phyloP scores from a whole-genome alignment of 2,797 vertebrate genomes.

The Sebastes umbrosus region DNA sequence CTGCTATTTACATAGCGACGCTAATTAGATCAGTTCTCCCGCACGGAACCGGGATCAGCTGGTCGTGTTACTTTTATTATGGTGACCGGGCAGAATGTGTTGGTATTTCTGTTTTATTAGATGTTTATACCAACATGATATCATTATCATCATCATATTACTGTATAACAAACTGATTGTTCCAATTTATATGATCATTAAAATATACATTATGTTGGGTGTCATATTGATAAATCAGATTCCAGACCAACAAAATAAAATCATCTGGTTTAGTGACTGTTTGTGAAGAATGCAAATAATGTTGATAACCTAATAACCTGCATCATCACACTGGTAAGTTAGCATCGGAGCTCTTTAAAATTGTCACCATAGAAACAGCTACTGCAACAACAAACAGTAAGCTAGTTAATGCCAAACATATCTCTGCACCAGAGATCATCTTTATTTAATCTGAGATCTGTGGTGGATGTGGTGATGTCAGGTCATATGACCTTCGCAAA shows the following conservation, averaged over 20 bases:
- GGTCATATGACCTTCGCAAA: too few relatives aligned
- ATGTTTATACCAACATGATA: not conserved
- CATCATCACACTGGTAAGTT: not conserved
- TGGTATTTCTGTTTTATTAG: not conserved
- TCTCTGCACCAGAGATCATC: not conserved
- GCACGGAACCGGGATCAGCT: not conserved
- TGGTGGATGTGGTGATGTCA: not conserved
- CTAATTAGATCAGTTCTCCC: not conserved
- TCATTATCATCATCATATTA: not conserved
- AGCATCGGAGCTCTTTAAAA: not conserved
- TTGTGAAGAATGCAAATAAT: not conserved
- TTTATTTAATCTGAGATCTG: not conserved
- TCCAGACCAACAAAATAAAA: not conserved
- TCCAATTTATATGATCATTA: not conserved
- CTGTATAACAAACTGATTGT: not conserved
- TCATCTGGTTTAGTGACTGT: not conserved
- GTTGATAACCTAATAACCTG: not conserved
- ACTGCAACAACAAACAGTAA: not conserved
- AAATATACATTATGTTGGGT: not conserved
- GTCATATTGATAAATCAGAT: not conserved
- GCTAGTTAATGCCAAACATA: not conserved
- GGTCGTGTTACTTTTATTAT: not conserved
- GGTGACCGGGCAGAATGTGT: not conserved
- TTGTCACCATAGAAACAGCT: not conserved
- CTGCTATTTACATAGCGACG: not conserved